phyloP scores from a whole-genome alignment of 2,888 invertebrate genomes.

The Ypsolopha sequella region DNA sequence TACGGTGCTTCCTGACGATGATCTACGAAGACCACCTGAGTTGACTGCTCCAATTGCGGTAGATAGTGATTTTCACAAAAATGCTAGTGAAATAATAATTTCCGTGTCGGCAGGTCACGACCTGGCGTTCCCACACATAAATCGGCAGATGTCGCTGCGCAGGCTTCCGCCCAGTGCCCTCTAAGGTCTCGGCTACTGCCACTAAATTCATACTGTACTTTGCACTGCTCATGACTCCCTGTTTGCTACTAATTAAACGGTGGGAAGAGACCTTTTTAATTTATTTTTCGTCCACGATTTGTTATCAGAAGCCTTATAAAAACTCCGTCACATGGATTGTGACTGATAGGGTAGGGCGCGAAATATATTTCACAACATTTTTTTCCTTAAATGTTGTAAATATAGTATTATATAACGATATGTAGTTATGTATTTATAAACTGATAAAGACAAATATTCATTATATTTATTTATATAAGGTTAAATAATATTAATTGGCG shows the following conservation, averaged over 20 bases:
- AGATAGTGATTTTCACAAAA: background rate
- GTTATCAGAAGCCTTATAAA: too few species aligned
- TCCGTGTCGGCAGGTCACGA: slow-evolving; percentile 44
- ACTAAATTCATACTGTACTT: background rate
- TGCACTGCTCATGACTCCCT: background rate
- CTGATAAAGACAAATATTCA: too few species aligned
- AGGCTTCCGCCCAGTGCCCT: background rate
- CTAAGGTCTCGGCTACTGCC: background rate
- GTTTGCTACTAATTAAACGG: background rate
- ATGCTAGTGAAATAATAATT: slow-evolving; percentile 27
- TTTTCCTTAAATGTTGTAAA: too few species aligned
- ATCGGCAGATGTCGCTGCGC: slow-evolving; percentile 42
- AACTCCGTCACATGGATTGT: too few species aligned
- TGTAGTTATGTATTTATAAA: too few species aligned
- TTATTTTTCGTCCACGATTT: too few species aligned
- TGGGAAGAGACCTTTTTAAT: background rate
- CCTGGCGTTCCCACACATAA: slow-evolving; percentile 55
- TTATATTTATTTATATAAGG: too few species aligned
- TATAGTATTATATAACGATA: too few species aligned
- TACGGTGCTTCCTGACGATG: background rate
- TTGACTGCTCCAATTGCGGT: background rate
- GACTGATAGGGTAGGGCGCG: too few species aligned
- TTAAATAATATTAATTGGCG: too few species aligned
- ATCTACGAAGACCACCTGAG: background rate
- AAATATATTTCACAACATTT: too few species aligned